Evolutionary conservation across 2,797 vertebrate species (phyloP).

Genomic region (Characodon lateralis): DNA sequence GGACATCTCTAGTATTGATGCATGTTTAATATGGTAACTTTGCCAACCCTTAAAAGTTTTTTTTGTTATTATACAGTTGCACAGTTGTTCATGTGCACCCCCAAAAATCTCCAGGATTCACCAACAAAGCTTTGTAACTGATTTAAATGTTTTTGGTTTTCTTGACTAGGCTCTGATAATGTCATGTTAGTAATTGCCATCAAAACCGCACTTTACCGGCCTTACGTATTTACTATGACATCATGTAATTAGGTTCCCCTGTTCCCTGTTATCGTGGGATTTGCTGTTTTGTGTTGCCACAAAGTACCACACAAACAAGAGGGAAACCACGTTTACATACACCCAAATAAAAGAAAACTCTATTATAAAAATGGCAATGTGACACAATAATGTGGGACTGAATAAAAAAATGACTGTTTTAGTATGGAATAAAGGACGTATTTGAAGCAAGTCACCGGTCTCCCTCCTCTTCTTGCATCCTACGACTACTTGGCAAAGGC

Average conservation of each 20-base stretch:
- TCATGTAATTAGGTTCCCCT: slow-evolving; percentile 1
- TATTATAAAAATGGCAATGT: background rate
- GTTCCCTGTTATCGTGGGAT: background rate
- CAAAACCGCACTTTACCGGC: background rate
- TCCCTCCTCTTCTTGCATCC: background rate
- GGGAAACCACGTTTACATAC: background rate
- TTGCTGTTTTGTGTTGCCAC: slow-evolving; percentile 2
- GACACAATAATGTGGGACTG: background rate
- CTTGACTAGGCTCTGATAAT: slow-evolving; percentile 3
- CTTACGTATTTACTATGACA: background rate
- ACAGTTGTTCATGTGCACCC: too few species aligned
- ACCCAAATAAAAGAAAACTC: background rate
- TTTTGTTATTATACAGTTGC: background rate
- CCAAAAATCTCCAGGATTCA: background rate
- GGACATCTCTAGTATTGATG: background rate
- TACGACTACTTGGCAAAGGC: slow-evolving; percentile 14
- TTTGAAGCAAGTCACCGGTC: background rate
- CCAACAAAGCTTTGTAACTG: background rate
- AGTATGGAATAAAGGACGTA: background rate
- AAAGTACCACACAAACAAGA: slow-evolving; percentile 2
- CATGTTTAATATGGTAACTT: background rate
- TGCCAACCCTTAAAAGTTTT: background rate
- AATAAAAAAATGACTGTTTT: background rate
- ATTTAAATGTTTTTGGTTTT: slow-evolving; percentile 4
- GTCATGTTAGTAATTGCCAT: background rate